Percentiles rank a stretch among this genome's conserved stretches.
phyloP scores from a whole-genome alignment of 2,888 invertebrate species.

The Cephus pulcher region DNA sequence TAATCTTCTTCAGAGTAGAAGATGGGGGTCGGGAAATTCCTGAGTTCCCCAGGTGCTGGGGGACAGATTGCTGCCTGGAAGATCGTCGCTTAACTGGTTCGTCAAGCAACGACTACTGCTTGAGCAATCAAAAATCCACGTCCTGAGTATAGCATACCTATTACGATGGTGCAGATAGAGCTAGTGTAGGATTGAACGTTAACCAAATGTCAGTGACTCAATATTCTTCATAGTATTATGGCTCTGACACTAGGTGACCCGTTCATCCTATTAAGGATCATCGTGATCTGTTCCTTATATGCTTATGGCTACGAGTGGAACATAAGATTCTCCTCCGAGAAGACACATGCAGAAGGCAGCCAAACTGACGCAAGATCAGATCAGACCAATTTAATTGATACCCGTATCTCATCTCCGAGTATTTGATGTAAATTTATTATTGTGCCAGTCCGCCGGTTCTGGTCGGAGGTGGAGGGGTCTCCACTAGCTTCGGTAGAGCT shows the following conservation, averaged over 20 bases:
- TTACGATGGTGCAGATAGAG: not conserved
- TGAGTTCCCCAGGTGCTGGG: not conserved
- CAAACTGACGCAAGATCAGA: not conserved
- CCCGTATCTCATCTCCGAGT: not conserved
- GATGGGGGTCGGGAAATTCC: not conserved
- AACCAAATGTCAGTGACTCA: not conserved
- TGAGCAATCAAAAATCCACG: not conserved
- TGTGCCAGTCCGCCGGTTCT: constrained; percentile 28
- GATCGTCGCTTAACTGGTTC: not conserved
- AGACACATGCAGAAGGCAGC: not conserved
- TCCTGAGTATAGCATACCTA: not conserved
- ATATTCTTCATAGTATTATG: not conserved
- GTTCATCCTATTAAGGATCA: not conserved
- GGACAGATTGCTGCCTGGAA: not conserved
- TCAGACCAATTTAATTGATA: not conserved
- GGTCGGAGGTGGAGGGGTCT: constrained; percentile 34
- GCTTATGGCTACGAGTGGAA: not conserved
- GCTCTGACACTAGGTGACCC: not conserved
- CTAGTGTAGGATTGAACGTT: not conserved
- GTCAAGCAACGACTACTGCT: not conserved
- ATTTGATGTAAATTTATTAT: constrained; percentile 2
- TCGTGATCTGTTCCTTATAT: not conserved
- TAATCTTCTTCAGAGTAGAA: not conserved
- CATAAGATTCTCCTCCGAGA: not conserved
- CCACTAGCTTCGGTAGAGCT: constrained; percentile 47